Evolutionary conservation across 2,888 invertebrate species (phyloP), one percentile per base, ranked within the genome.

Genomic region (Catotricha subobsoleta): DNA sequence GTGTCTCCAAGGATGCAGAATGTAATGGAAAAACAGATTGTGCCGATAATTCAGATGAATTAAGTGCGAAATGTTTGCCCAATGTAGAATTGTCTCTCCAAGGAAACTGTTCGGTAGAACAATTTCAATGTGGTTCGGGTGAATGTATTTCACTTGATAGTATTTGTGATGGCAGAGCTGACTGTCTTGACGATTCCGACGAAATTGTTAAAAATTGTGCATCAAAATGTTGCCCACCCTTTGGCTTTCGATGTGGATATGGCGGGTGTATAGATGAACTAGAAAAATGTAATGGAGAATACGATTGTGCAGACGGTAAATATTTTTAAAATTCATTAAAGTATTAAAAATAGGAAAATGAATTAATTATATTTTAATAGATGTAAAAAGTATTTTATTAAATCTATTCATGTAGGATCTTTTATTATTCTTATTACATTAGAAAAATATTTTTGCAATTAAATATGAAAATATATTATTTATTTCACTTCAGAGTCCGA

Each of bases 1-100:
- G 75, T 47, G 64, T 73, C 0, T 68, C 71, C 43, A 61, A 65
- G 8, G 66, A 67, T 12, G 57, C 64, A 1, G 57, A 62, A 36
- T 78, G 77, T 65, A 21, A 46, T 36, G 37, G 38, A 1, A 31
- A 23, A 3, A 23, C 36, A n/a, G 45, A 46, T 15, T 46, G 46
- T 34, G 36, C 16, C 9, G 45, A 46, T 39, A 44, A 45, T 29
- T 45, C 46, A 34, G 43, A 43, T 27, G 43, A 43, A 16, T 10
- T 39, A 2, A 19, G 20, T 7, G 20, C 10, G 15, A 31, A 33
- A 15, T 39, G 39, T 42, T 16, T 31, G 25, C 25, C 27, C 10
- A 10, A 35, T 35, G 18, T n/a, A 15, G 19, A 23, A 2, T 23
- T 31, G 16, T 23, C 3, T 20, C 3, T 39, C 3, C n/a, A 29